Evolutionary conservation across 2,888 invertebrate species (phyloP).

Genomic region (Eupithecia insigniata): DNA sequence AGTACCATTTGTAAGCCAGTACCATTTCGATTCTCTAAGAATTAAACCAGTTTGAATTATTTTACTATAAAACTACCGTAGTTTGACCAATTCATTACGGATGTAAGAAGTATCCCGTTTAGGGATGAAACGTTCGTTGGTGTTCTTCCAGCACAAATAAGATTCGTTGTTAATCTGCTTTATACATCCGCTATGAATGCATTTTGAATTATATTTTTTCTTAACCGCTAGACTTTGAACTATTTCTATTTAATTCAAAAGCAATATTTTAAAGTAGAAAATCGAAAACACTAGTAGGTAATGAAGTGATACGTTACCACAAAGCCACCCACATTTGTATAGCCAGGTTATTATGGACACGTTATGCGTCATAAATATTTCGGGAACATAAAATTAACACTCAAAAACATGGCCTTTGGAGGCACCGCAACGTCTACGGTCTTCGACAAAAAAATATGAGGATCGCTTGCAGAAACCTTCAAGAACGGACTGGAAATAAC

Average conservation of each 20-base stretch:
- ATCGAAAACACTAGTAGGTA: slow-evolving; percentile 58
- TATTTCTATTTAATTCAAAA: background rate
- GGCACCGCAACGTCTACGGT: slow-evolving; percentile 82
- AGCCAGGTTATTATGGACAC: slow-evolving; percentile 77
- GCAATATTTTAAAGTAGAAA: slow-evolving; percentile 34
- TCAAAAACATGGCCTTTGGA: slow-evolving; percentile 81
- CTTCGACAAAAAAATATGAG: slow-evolving; percentile 75
- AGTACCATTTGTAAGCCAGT: slow-evolving; percentile 19
- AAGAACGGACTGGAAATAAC: slow-evolving; percentile 57
- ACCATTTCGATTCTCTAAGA: slow-evolving; percentile 7
- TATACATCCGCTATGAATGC: too few relatives aligned
- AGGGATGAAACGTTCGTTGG: too few relatives aligned
- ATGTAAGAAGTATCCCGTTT: too few relatives aligned
- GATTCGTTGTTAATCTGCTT: too few relatives aligned
- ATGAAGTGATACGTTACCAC: slow-evolving; percentile 79
- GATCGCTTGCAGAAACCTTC: slow-evolving; percentile 76
- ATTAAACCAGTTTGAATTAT: background rate
- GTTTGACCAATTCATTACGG: too few relatives aligned
- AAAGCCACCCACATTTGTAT: slow-evolving; percentile 83
- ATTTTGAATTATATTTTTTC: slow-evolving; percentile 5
- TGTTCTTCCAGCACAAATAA: too few relatives aligned
- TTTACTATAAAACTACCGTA: too few relatives aligned
- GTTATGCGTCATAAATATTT: slow-evolving; percentile 84
- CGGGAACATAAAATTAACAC: slow-evolving; percentile 84
- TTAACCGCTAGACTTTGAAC: background rate